phyloP scores from a whole-genome alignment of 1,140 invertebrate species.

The Heliconius hermathena region DNA sequence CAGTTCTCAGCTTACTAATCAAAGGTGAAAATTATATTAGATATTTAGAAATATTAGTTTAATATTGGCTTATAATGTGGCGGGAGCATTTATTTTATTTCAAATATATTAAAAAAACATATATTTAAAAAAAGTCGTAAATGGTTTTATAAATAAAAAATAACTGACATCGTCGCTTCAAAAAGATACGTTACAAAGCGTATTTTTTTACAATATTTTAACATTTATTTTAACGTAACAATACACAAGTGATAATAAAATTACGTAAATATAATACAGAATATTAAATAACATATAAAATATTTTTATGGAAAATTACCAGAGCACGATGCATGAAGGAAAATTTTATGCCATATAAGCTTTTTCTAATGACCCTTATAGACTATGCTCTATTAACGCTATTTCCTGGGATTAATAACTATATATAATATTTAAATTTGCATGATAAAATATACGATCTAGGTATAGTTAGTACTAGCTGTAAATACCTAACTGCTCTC shows the following conservation, averaged over 20 bases:
- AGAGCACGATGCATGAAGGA: not conserved
- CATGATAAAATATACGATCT: not conserved
- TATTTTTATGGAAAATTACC: not conserved
- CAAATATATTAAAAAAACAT: not conserved
- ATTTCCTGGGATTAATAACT: not conserved
- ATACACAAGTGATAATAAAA: too few species aligned
- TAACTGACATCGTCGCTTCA: not conserved
- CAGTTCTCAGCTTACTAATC: constrained; percentile 58
- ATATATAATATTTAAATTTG: not conserved
- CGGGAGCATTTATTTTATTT: not conserved
- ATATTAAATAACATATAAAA: not conserved
- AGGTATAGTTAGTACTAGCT: too few species aligned
- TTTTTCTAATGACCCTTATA: constrained; percentile 1
- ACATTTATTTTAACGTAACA: too few species aligned
- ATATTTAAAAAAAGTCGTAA: not conserved
- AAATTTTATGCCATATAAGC: constrained; percentile 7
- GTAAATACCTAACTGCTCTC: too few species aligned
- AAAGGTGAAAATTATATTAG: constrained; percentile 51
- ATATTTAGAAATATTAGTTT: not conserved
- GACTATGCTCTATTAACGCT: constrained; percentile 6
- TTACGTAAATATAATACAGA: too few species aligned
- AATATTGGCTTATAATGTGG: not conserved
- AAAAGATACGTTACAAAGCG: too few species aligned
- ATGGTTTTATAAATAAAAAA: not conserved
- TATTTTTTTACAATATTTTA: too few species aligned